Evolutionary conservation across 2,113 vertebrate species (phyloP).

Genomic region (Ciconia maguari): DNA sequence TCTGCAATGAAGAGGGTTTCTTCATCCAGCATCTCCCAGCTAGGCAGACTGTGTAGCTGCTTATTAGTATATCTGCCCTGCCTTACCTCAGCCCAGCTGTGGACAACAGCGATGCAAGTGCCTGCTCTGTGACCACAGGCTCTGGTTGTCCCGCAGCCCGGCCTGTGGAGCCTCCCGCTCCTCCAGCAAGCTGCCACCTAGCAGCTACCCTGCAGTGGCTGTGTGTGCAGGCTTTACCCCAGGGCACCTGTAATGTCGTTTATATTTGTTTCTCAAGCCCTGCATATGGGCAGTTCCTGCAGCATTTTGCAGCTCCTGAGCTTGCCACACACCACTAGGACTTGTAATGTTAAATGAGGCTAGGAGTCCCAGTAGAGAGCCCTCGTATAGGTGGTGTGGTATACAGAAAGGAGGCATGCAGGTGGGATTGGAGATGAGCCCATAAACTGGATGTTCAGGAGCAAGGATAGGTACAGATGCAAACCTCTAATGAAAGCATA

Average conservation of each 20-base stretch:
- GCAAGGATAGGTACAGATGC: neutral
- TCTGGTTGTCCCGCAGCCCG: neutral
- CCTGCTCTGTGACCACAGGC: neutral
- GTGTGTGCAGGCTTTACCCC: neutral
- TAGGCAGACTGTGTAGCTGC: neutral
- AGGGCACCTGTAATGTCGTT: accelerated
- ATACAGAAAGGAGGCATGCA: neutral
- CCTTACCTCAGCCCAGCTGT: neutral
- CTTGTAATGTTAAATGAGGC: neutral
- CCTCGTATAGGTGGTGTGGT: accelerated
- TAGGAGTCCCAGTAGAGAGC: neutral
- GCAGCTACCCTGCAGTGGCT: neutral
- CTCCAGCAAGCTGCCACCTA: neutral
- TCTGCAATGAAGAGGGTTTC: neutral
- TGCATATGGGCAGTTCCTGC: neutral
- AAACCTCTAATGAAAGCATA: neutral
- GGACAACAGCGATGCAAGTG: neutral
- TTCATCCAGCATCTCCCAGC: neutral
- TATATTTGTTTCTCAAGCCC: neutral
- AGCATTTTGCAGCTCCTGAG: neutral
- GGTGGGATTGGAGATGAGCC: neutral
- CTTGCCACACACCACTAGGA: neutral
- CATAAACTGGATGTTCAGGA: neutral
- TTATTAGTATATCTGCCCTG: neutral
- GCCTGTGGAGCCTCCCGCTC: neutral